Evolutionary conservation across 1,140 invertebrate species (phyloP), one percentile per base, ranked within the genome.

Genomic region (Scylla paramamosain): DNA sequence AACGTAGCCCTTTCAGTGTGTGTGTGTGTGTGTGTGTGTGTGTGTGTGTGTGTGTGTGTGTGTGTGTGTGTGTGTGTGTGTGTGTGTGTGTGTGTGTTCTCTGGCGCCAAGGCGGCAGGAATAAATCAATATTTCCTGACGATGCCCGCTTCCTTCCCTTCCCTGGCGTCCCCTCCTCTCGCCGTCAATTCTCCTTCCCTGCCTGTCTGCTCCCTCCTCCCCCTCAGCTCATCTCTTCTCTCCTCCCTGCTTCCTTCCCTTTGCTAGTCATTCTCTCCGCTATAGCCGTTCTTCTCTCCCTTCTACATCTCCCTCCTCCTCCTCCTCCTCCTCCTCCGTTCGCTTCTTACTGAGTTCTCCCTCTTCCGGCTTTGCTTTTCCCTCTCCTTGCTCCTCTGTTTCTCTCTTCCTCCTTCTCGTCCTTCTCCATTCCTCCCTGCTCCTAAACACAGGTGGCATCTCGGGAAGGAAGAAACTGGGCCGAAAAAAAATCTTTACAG

Each of bases 41-140:
- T 77, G 25, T 77, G 67, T 77, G 6, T 77, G 67, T 77, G 25
- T 77, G 67, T n/a, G 67, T 77, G 67, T 77, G 20, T 77, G 67
- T 77, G 67, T 77, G 67, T 77, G 67, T 77, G 67, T 77, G 67
- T 77, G 67, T 77, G 67, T 77, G 67, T 77, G 67, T 77, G 67
- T 77, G 20, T n/a, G 67, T 77, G 67, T 77, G 67, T 77, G 20
- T 77, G 67, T 77, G 67, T 77, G 67, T 77, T 7, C 20, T 12
- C 25, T 77, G 67, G 67, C 67, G 67, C 67, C 67, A 77, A 77
- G 67, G n/a, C 67, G 67, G 67, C 6, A 77, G n/a, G 67, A 77
- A 77, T 77, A 77, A 77, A 77, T 77, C 67, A 77, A 77, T 77
- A 77, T 77, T n/a, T 77, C 52, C 67, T 77, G 67, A 77, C 67